A percentile compares a stretch with the other conserved stretches of the same genome.
phyloP scores from a whole-genome alignment of 2,888 invertebrate genomes.

The Chrysolina americana region DNA sequence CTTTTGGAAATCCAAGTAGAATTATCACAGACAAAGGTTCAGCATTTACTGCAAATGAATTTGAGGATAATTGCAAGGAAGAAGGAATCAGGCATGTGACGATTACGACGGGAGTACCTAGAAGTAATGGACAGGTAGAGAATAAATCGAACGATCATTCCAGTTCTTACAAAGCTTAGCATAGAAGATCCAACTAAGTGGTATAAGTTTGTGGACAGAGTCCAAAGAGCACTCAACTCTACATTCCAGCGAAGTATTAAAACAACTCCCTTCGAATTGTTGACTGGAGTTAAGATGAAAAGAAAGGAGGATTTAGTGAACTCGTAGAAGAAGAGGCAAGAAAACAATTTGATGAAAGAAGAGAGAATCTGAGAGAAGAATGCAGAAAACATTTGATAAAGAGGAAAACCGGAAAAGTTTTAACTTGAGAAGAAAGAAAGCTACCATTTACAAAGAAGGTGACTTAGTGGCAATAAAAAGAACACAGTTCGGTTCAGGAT shows the following conservation, averaged over 20 bases:
- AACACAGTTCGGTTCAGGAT: conserved; percentile 61
- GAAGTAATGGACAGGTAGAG: no score
- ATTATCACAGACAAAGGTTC: neutral
- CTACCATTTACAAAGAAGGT: conserved; percentile 39
- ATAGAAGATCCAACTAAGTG: conserved; percentile 50
- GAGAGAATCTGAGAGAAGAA: conserved; percentile 38
- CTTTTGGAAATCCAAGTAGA: neutral
- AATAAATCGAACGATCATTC: no score
- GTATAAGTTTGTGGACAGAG: conserved; percentile 53
- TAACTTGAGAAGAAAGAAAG: no score
- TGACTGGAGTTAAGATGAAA: conserved; percentile 50
- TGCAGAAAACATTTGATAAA: conserved; percentile 39
- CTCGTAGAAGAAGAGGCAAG: no score
- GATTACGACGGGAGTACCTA: neutral
- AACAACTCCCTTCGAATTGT: conserved; percentile 51
- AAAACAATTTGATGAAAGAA: conserved; percentile 35
- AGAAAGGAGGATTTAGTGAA: no score
- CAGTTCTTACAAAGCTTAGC: conserved; percentile 34
- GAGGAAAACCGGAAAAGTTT: conserved; percentile 27
- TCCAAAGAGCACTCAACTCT: conserved; percentile 24
- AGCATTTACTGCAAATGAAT: neutral
- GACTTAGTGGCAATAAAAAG: conserved; percentile 61
- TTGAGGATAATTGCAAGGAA: neutral
- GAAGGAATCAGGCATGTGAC: neutral
- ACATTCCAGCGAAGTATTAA: conserved; percentile 56